Percentiles rank a stretch among this genome's conserved stretches.
Evolutionary conservation across 2,113 vertebrate species (phyloP).

Genomic region (Odontophorus gujanensis): DNA sequence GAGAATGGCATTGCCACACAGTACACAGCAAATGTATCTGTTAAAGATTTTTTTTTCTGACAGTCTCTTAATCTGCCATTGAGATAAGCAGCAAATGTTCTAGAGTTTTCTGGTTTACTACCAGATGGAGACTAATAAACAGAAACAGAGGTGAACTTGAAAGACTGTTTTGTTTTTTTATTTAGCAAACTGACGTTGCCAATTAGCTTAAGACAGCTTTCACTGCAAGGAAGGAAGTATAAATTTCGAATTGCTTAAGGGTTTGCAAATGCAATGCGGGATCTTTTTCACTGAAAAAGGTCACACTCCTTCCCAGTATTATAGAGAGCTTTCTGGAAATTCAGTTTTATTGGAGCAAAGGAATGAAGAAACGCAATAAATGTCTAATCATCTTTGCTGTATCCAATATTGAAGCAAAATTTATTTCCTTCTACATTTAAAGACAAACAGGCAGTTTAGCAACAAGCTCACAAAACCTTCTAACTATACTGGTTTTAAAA

Average conservation of each 20-base stretch:
- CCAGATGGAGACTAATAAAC: slow-evolving; percentile 13
- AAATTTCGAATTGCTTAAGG: neutral
- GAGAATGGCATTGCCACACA: neutral
- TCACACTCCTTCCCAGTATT: neutral
- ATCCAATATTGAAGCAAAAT: neutral
- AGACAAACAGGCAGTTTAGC: neutral
- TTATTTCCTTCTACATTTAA: neutral
- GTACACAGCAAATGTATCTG: neutral
- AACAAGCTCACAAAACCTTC: rapidly evolving
- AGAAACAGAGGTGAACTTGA: slow-evolving; percentile 22
- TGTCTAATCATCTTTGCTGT: neutral
- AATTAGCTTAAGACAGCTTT: slow-evolving; percentile 14
- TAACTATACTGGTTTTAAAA: neutral
- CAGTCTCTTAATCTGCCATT: neutral
- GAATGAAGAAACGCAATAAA: neutral
- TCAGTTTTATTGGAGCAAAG: neutral
- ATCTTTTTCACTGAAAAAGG: neutral
- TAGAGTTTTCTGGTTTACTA: neutral
- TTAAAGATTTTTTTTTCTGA: neutral
- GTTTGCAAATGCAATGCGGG: neutral
- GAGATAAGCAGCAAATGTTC: neutral
- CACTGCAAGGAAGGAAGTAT: neutral
- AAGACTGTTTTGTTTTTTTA: neutral
- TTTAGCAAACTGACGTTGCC: neutral
- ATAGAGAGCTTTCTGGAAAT: neutral